These are phyloP conservation scores for Pseudomyrmex gracilis DNA, from an alignment of 1,140 invertebrate genomes.

Conservation along the genomic window DNA sequence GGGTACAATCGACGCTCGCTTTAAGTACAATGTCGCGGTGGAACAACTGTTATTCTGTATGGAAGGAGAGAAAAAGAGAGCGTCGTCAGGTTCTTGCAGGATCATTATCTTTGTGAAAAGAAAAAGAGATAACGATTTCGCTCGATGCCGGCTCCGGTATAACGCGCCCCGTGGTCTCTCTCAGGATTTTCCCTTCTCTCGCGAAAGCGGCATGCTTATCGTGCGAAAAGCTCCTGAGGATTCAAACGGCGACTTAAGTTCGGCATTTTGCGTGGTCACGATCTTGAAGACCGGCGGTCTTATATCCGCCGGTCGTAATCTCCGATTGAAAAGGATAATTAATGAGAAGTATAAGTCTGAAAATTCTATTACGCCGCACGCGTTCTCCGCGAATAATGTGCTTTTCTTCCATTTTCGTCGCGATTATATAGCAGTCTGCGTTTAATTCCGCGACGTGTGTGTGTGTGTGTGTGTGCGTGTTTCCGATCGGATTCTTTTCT, in stretches of 20 bases:
- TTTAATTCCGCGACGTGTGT: too few species aligned
- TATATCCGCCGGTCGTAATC: conserved; percentile 23
- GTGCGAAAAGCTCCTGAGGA: conserved; percentile 44
- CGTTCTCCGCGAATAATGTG: not conserved
- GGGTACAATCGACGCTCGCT: conserved; percentile 58
- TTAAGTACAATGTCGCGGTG: conserved; percentile 65
- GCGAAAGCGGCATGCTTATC: conserved; percentile 52
- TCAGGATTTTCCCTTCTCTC: too few species aligned
- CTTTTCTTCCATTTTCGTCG: not conserved
- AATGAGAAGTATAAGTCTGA: conserved; percentile 54
- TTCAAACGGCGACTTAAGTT: conserved; percentile 39
- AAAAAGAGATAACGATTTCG: conserved; percentile 66
- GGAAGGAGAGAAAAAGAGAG: conserved; percentile 43
- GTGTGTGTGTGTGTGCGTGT: not conserved
- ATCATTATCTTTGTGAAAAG: conserved; percentile 61
- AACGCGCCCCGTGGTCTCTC: conserved; percentile 5
- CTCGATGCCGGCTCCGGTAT: conserved; percentile 59
- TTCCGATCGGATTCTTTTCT: not conserved
- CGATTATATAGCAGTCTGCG: not conserved
- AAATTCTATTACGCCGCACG: conserved; percentile 45
- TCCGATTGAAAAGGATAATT: conserved; percentile 34
- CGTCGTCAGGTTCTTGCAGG: conserved; percentile 27
- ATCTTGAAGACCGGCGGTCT: conserved; percentile 21
- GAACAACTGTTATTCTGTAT: conserved; percentile 66
- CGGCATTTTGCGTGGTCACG: conserved; percentile 62